Evolutionary conservation across 2,888 invertebrate genomes (phyloP).

Genomic region (Agapostemon virescens): DNA sequence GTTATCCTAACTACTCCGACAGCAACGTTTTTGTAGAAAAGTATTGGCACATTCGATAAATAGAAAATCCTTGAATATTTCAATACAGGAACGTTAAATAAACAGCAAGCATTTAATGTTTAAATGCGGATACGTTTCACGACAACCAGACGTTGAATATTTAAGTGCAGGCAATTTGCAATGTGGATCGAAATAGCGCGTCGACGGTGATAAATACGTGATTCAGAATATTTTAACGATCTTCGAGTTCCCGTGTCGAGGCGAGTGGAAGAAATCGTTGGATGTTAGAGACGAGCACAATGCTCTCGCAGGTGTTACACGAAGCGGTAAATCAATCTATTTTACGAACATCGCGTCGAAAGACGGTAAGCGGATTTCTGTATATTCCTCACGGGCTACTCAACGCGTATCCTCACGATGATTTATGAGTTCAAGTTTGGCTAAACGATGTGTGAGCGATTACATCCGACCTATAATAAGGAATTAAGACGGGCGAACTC

Average conservation of each 20-base stretch:
- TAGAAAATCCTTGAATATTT: not conserved
- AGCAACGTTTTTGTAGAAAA: no score
- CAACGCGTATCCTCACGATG: slow-evolving; percentile 28
- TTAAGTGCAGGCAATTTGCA: not conserved
- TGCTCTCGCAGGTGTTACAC: slow-evolving; percentile 17
- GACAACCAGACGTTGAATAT: not conserved
- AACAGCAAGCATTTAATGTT: not conserved
- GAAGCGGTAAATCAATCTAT: slow-evolving; percentile 41
- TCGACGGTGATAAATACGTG: not conserved
- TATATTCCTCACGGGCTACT: slow-evolving; percentile 30
- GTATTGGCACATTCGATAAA: not conserved
- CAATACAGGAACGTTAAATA: not conserved
- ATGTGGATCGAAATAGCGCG: not conserved
- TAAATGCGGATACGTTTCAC: not conserved
- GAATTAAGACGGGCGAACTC: slow-evolving; percentile 31
- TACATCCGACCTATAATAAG: slow-evolving; percentile 30
- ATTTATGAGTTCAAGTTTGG: slow-evolving; percentile 49
- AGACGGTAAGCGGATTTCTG: slow-evolving; percentile 43
- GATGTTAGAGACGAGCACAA: not conserved
- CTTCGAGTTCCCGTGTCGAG: not conserved
- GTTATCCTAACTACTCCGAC: no score
- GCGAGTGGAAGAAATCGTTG: not conserved
- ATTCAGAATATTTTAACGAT: not conserved
- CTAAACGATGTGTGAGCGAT: slow-evolving; percentile 38
- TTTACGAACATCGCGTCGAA: slow-evolving; percentile 30